phyloP scores from a whole-genome alignment of 2,113 vertebrate genomes.

The Mystacornis crossleyi region DNA sequence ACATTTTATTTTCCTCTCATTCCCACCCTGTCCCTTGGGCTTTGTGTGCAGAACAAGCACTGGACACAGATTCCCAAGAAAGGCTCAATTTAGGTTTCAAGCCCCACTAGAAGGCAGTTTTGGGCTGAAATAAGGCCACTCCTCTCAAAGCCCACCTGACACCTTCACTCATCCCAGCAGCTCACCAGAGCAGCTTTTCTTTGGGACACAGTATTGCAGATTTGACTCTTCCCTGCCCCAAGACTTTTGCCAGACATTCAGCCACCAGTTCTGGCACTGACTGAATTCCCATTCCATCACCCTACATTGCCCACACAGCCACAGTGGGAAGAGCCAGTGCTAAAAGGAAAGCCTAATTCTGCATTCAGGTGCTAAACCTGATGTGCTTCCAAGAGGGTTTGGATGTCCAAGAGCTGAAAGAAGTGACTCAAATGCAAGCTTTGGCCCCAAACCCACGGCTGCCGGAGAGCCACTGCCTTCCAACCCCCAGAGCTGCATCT shows the following conservation, averaged over 20 bases:
- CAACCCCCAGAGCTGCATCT: background rate
- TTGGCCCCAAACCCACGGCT: background rate
- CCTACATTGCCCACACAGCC: accelerated
- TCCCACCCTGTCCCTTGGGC: background rate
- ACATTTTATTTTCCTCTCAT: background rate
- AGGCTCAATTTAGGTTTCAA: background rate
- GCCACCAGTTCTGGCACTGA: background rate
- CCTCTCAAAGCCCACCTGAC: background rate
- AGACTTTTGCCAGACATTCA: background rate
- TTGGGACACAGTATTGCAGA: accelerated
- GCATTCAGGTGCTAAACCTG: background rate
- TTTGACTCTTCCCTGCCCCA: background rate
- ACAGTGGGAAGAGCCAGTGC: background rate
- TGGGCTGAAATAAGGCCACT: background rate
- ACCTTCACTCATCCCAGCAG: background rate
- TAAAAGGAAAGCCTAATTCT: background rate
- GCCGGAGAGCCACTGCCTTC: background rate
- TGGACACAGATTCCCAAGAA: accelerated
- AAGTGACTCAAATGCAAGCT: accelerated
- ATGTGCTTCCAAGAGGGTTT: background rate
- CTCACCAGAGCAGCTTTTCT: background rate
- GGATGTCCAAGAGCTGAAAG: background rate
- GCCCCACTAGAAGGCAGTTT: background rate
- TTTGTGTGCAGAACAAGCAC: background rate
- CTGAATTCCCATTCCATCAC: background rate